These are phyloP conservation scores for Probaryconus sp. DNA, from an alignment of 1,140 invertebrate species.

Conservation along the genomic window DNA sequence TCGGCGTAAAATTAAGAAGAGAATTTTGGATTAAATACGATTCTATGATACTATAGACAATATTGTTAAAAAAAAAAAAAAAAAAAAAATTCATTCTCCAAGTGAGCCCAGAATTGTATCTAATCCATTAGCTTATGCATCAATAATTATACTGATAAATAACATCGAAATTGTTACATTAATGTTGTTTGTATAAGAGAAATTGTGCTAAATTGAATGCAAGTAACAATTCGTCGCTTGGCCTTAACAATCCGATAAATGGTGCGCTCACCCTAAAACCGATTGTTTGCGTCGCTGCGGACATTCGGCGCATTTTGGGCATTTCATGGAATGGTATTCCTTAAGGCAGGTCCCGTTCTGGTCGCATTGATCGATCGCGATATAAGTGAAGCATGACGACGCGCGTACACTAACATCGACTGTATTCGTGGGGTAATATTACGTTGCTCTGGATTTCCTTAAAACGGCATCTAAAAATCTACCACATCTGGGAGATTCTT, in stretches of 20 bases:
- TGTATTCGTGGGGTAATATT: slow-evolving; percentile 42
- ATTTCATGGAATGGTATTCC: slow-evolving; percentile 46
- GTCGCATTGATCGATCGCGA: slow-evolving; percentile 39
- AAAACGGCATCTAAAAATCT: slow-evolving; percentile 1
- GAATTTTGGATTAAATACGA: slow-evolving; percentile 55
- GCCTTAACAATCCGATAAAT: slow-evolving; percentile 53
- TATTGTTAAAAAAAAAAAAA: slow-evolving; percentile 49
- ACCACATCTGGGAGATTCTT: too few species aligned
- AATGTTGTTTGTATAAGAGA: slow-evolving; percentile 53
- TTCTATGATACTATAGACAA: slow-evolving; percentile 58
- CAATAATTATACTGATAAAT: slow-evolving; percentile 29
- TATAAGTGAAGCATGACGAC: slow-evolving; percentile 46
- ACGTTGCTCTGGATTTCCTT: slow-evolving; percentile 24
- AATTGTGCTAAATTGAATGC: too few species aligned
- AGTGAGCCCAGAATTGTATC: slow-evolving; percentile 54
- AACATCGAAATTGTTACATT: slow-evolving; percentile 49
- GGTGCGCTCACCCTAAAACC: slow-evolving; percentile 39
- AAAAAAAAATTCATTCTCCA: slow-evolving; percentile 16
- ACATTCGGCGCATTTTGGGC: slow-evolving; percentile 53
- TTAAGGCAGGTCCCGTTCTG: slow-evolving; percentile 50
- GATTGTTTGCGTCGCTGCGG: slow-evolving; percentile 38
- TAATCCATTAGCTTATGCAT: slow-evolving; percentile 23
- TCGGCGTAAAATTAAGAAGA: slow-evolving; percentile 23
- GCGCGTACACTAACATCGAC: slow-evolving; percentile 59
- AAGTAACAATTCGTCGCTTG: too few species aligned